Base-by-base conservation (phyloP, 2,113 vertebrate species). In the Malurus elegans region DNA sequence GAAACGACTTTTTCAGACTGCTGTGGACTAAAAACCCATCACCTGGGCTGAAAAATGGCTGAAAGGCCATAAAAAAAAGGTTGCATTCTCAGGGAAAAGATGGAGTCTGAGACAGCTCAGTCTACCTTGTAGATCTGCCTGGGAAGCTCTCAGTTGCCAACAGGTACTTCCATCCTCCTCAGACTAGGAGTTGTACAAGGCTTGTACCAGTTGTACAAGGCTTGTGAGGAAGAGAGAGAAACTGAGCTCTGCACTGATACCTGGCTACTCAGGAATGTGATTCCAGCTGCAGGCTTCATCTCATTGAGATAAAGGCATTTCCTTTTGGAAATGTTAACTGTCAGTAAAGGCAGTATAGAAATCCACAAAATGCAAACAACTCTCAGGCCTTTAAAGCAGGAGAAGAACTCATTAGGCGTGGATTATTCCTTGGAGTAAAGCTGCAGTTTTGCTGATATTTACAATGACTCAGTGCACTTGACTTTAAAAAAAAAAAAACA, bases 401-500 rank as follows among this genome's bases (percentile, higher is more conserved):
- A 70, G 71, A 83, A 83, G 67, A 4, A 10, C 60, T 93, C 4
- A 3, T 92, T 83, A 92, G 94, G 64, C 10, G 0, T 86, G 92
- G 92, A 94, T 93, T 90, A 86, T 60, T 86, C 78, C 95, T 88
- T 67, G 48, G 73, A 91, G 92, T 64, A 81, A 79, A 78, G 31
- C 84, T 93, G 92, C 76, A 96, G 90, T 80, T 95, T 87, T 93
- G 81, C 92, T 93, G 87, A 64, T 89, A 89, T 84, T 93, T 87
- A 78, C 92, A 89, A 60, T 94, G 93, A 96, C 90, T 96, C 93
- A 89, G 34, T 89, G 78, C 84, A 81, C 92, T 96, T 94, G 89
- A 91, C 79, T 88, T 78, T 0, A 18, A 56, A 65, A 71, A 70
- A 24, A 72, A 12, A 65, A 32, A 16, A 29, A 9, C 10, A 9